Conservation (phyloP, 1,140 invertebrate genomes). For the Metopolophium dirhodum region DNA sequence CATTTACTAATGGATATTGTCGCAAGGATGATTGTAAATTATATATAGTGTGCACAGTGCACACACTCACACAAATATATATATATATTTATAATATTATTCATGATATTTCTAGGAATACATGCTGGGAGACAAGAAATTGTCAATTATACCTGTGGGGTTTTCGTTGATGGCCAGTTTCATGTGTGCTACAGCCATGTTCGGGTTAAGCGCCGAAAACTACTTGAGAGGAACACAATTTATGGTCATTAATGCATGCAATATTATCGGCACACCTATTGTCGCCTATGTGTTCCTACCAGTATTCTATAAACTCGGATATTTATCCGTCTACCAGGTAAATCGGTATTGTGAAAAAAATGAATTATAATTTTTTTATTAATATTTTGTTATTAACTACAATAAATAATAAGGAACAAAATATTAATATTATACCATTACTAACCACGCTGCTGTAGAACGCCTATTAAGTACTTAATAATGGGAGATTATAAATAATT, state of each 20-base stretch:
- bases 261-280: slow-evolving; percentile 81
- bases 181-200: slow-evolving; percentile 90
- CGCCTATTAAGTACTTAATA: neutral
- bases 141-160: slow-evolving; percentile 79
- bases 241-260: slow-evolving; percentile 81
- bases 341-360: neutral
- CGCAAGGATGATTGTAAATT: neutral
- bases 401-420: neutral
- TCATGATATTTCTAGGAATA: slow-evolving; percentile 73
- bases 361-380: neutral
- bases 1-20: neutral
- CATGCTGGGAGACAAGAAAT: slow-evolving; percentile 78
- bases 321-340: slow-evolving; percentile 82
- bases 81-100: neutral
- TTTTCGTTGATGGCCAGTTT: slow-evolving; percentile 93
- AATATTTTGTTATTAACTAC: neutral
- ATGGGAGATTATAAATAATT: neutral
- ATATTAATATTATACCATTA: neutral
- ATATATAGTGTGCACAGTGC: neutral
- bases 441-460: neutral
- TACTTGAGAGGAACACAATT: slow-evolving; percentile 86
- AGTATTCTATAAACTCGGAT: slow-evolving; percentile 85
- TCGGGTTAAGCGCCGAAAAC: slow-evolving; percentile 88
- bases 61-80: neutral
- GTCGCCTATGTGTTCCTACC: slow-evolving; percentile 84